Evolutionary conservation across 2,797 vertebrate genomes (phyloP), one percentile per base, ranked within the genome.

Genomic region (Ambastaia sidthimunki): DNA sequence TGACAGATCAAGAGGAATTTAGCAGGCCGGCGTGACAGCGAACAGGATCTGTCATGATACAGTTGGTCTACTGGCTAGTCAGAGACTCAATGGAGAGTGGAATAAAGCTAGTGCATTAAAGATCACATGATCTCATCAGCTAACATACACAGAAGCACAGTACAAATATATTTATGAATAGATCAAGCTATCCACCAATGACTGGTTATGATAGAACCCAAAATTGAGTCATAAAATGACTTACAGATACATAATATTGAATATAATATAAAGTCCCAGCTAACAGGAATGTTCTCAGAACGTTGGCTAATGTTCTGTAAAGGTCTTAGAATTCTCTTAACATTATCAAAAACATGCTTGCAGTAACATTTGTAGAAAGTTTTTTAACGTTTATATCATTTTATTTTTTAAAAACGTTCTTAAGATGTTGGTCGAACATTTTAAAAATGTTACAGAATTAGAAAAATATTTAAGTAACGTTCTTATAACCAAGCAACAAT

Each of bases 61-160:
- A 63, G 31, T 4, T 73, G 34, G 54, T 50, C 44, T 77, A 18
- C 11, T 50, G 52, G 70, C 23, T 82, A 78, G 78, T 74, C 34
- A 41, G 73, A 18, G 19, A 23, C 52, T 71, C 13, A 1, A 65
- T 44, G 21, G 66, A 63, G 66, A 71, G 11, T 18, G 18, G 55
- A 12, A 28, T 28, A 4, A 28, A 28, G 28, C 10, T 65, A 59
- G 18, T 1, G 21, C 65, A 54, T 1, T 2, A 18, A 55, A 66
- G 41, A 57, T 31, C 7, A n/a, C 62, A n/a, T 37, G 31, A 37
- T 37, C 16, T 65, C 18, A 65, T 65, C 16, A 63, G 16, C 60
- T 28, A 62, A 62, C 5, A 31, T 16, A 31, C 15, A 60, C 23
- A 16, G 50, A 0, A 2, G n/a, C 31, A 10, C 19, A 13, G 28